Conservation (phyloP, 30 jellyfish, hydroid and myxozoan genomes). For the Sanderia malayensis region DNA sequence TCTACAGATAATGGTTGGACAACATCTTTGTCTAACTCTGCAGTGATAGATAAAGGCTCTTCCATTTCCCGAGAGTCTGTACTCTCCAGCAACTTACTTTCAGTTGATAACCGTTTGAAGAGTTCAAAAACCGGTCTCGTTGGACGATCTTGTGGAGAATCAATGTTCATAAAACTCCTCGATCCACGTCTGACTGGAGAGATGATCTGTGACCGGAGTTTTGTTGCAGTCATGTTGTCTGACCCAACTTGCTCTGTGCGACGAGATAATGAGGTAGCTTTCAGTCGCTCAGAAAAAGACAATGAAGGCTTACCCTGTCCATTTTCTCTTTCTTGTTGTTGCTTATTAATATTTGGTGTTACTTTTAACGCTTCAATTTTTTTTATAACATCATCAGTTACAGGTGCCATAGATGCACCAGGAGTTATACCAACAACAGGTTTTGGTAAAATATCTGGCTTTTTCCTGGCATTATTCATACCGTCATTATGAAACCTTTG, state of each 20-base stretch:
- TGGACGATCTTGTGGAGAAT: not conserved
- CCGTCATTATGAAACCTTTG: too few relatives aligned
- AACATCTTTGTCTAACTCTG: slow-evolving; percentile 12
- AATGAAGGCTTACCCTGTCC: slow-evolving; percentile 11
- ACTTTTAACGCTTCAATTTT: not conserved
- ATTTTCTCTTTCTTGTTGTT: not conserved
- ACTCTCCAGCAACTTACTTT: slow-evolving; percentile 4
- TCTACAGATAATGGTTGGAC: slow-evolving; percentile 43
- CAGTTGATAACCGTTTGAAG: slow-evolving; percentile 46
- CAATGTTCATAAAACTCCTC: slow-evolving; percentile 40
- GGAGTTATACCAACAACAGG: not conserved
- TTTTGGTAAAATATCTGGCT: slow-evolving; percentile 56
- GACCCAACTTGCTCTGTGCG: slow-evolving; percentile 30
- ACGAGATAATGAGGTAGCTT: slow-evolving; percentile 49
- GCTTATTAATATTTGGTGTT: not conserved
- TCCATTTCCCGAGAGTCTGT: not conserved
- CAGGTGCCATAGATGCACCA: not conserved
- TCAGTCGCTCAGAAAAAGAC: slow-evolving; percentile 52
- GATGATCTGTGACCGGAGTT: slow-evolving; percentile 44
- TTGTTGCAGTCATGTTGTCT: slow-evolving; percentile 20
- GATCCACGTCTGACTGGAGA: slow-evolving; percentile 64
- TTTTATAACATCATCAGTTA: not conserved
- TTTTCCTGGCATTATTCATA: too few relatives aligned
- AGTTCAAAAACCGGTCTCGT: not conserved
- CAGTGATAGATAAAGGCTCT: slow-evolving; percentile 8